Percentiles rank a stretch among this genome's conserved stretches.
Evolutionary conservation across 2,888 invertebrate species (phyloP).

Genomic region (Rhimphoctona megacephalus): DNA sequence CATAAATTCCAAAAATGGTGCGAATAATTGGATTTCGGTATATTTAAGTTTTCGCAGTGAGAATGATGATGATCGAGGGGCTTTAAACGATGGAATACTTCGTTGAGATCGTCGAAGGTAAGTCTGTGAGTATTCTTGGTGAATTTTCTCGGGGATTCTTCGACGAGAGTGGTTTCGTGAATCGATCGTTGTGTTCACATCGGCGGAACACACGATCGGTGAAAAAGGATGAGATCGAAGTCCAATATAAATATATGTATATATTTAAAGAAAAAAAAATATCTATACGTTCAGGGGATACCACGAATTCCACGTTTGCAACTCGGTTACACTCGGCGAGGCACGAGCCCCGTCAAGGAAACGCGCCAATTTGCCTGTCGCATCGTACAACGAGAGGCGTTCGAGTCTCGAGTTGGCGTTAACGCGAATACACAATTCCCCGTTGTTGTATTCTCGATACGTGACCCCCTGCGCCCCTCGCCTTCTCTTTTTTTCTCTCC

Average conservation of each 20-base stretch:
- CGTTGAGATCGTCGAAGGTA: constrained; percentile 17
- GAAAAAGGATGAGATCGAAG: constrained; percentile 35
- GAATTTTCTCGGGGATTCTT: constrained; percentile 31
- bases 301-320: constrained; percentile 71
- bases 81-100: constrained; percentile 7
- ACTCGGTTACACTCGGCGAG: constrained; percentile 72
- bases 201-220: constrained; percentile 52
- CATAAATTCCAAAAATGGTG: background rate
- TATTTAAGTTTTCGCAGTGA: background rate
- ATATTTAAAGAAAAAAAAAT: background rate
- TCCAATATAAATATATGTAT: too few species aligned
- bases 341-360: constrained; percentile 79
- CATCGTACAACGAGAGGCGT: constrained; percentile 67
- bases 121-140: background rate
- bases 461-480: constrained; percentile 33
- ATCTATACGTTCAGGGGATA: constrained; percentile 56
- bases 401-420: constrained; percentile 54
- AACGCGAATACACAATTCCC: constrained; percentile 55
- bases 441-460: constrained; percentile 52
- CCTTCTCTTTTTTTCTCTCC: constrained; percentile 11
- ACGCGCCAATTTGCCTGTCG: constrained; percentile 84
- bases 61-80: background rate
- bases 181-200: constrained; percentile 67
- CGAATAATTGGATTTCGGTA: background rate
- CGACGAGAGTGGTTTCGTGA: constrained; percentile 34